Percentiles rank a stretch among this genome's conserved stretches.
Conservation (phyloP, 2,113 vertebrate genomes). For the Nesoenas mayeri region DNA sequence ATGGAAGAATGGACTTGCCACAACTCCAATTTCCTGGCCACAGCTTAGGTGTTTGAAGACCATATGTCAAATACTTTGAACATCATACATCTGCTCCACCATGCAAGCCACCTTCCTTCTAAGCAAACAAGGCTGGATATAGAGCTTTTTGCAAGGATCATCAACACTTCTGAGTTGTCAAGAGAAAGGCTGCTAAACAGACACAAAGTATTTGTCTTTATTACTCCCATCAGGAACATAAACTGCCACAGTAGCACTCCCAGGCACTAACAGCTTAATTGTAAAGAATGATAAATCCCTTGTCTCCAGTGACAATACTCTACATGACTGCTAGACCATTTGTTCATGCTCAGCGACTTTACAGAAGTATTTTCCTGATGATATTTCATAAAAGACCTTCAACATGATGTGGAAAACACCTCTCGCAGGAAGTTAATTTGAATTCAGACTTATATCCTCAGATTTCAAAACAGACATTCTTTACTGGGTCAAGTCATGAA, state of each 20-base stretch:
- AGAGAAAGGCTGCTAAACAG: background rate
- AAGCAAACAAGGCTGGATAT: background rate
- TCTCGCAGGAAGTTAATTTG: background rate
- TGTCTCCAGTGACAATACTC: background rate
- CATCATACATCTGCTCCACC: background rate
- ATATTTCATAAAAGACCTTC: background rate
- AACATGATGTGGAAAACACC: background rate
- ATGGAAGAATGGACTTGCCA: background rate
- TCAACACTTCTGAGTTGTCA: background rate
- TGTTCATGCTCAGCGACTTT: background rate
- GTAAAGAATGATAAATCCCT: background rate
- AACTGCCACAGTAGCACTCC: background rate
- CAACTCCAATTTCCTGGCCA: background rate
- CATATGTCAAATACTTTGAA: background rate
- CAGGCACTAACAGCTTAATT: background rate
- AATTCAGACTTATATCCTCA: background rate
- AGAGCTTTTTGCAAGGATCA: background rate
- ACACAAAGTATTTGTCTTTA: background rate
- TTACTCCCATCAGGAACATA: background rate
- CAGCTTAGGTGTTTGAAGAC: background rate
- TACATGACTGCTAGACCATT: background rate
- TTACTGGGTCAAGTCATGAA: background rate
- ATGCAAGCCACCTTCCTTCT: background rate
- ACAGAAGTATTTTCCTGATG: background rate
- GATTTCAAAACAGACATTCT: background rate